Evolutionary conservation across 2,888 invertebrate genomes (phyloP).

Genomic region (Ligdia adustata): DNA sequence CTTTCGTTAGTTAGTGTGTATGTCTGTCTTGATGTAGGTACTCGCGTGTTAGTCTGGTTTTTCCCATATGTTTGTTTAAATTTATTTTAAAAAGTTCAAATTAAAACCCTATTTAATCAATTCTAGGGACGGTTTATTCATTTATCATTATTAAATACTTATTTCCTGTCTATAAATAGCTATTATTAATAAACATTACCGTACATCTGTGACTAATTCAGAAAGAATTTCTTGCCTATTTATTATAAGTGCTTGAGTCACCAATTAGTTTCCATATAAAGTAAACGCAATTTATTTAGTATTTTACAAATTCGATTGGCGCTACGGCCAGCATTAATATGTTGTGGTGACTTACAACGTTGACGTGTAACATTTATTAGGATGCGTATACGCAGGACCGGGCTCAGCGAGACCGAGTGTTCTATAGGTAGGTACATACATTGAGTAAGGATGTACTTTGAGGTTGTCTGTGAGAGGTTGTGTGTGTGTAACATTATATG

Average conservation of each 20-base stretch:
- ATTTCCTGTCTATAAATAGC: constrained; percentile 23
- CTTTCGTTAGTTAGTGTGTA: too few relatives aligned
- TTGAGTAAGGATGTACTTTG: not conserved
- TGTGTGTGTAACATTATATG: constrained; percentile 1
- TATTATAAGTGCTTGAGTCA: constrained; percentile 44
- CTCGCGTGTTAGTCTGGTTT: too few relatives aligned
- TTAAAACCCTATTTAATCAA: too few relatives aligned
- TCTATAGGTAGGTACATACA: too few relatives aligned
- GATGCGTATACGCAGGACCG: constrained; percentile 22
- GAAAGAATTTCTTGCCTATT: constrained; percentile 40
- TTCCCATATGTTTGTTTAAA: too few relatives aligned
- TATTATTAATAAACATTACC: constrained; percentile 24
- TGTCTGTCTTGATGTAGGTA: too few relatives aligned
- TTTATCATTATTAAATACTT: constrained; percentile 17
- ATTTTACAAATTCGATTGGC: constrained; percentile 50
- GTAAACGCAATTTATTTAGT: constrained; percentile 45
- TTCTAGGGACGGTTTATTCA: constrained; percentile 4
- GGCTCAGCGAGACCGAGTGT: too few relatives aligned
- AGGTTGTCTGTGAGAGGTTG: not conserved
- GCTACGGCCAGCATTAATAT: constrained; percentile 43
- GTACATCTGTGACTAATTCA: constrained; percentile 34
- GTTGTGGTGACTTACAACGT: constrained; percentile 45
- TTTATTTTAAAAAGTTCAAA: too few relatives aligned
- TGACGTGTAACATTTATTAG: constrained; percentile 49
- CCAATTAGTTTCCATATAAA: constrained; percentile 43